Conservation (phyloP, 2,113 vertebrate genomes). For the Xiphorhynchus elegans region DNA sequence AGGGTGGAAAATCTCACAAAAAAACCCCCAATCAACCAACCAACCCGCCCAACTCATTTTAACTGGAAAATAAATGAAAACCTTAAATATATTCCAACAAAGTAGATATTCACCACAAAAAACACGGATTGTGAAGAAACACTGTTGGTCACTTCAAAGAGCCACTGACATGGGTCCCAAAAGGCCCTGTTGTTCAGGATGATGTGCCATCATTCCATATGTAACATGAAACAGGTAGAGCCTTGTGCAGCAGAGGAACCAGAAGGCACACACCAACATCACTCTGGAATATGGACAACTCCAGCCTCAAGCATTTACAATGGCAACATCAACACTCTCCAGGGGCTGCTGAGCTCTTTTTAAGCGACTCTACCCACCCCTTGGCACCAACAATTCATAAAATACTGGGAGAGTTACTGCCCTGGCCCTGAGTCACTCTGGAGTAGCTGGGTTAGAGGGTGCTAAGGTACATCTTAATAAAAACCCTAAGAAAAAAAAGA, state of each 20-base stretch:
- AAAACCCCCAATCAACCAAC: no score
- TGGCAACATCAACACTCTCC: not conserved
- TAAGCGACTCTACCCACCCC: not conserved
- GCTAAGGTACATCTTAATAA: not conserved
- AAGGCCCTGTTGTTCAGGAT: not conserved
- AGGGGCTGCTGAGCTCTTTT: not conserved
- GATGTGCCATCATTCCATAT: not conserved
- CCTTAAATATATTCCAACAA: not conserved
- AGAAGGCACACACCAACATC: accelerated
- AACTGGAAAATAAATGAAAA: not conserved
- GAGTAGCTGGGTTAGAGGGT: not conserved
- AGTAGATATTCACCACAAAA: not conserved
- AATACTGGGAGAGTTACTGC: not conserved
- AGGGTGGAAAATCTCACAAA: not conserved
- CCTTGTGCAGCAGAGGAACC: not conserved
- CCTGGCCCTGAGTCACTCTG: not conserved
- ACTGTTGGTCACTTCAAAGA: not conserved
- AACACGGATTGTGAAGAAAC: not conserved
- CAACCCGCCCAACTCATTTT: not conserved
- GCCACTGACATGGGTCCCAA: not conserved
- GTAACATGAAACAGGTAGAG: not conserved
- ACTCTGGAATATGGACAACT: not conserved
- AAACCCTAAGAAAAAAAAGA: not conserved
- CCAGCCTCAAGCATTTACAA: not conserved
- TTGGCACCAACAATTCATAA: not conserved